A percentile compares a stretch with the other conserved stretches of the same genome.
Evolutionary conservation across 2,797 vertebrate species (phyloP).

Genomic region (Coregonus suidteri): DNA sequence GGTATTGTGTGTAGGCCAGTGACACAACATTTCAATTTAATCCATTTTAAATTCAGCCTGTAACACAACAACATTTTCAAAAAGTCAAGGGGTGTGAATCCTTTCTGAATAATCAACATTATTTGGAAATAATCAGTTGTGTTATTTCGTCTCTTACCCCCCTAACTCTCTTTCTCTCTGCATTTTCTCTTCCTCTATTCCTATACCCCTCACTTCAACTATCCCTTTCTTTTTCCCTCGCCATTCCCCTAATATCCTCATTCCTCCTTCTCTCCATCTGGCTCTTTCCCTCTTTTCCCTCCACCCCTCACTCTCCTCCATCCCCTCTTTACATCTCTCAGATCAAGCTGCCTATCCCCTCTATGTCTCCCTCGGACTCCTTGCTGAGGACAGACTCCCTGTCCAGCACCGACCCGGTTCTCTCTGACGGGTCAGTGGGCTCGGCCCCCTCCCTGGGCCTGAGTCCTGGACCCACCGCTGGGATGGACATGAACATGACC

Average conservation of each 20-base stretch:
- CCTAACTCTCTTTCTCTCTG: not conserved
- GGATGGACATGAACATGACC: conserved; percentile 79
- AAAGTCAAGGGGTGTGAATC: no score
- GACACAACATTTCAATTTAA: no score
- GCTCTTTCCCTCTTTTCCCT: not conserved
- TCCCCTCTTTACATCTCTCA: conserved; percentile 33
- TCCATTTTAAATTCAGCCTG: no score
- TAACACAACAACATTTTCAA: no score
- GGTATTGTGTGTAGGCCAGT: no score
- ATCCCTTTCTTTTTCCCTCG: not conserved
- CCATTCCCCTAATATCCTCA: not conserved
- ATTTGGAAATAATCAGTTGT: not conserved
- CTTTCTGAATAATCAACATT: no score
- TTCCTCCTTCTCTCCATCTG: not conserved
- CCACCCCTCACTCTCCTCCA: conserved; percentile 2
- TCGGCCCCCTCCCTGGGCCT: conserved; percentile 76
- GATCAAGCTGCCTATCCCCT: conserved; percentile 71
- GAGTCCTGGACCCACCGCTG: conserved; percentile 68
- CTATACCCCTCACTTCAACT: not conserved
- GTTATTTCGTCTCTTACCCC: not conserved
- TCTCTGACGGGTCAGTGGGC: conserved; percentile 77
- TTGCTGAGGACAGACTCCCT: conserved; percentile 75
- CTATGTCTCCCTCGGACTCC: conserved; percentile 69
- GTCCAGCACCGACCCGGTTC: conserved; percentile 73
- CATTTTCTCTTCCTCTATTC: not conserved